These are phyloP conservation scores for Habropoda laboriosa DNA, from an alignment of 1,140 invertebrate species.

Conservation along the genomic window DNA sequence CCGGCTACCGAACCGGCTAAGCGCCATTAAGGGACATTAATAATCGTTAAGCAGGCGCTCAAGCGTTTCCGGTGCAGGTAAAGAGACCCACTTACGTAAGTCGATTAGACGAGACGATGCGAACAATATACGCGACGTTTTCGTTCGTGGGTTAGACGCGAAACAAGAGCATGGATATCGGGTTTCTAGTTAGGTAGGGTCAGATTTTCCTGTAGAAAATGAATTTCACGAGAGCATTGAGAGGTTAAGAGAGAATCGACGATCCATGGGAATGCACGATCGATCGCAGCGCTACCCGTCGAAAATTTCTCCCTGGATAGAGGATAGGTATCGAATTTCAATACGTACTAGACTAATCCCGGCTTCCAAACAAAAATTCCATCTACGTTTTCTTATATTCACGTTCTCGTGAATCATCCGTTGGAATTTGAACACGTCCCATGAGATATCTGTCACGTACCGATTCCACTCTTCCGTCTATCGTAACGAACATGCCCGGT, in stretches of 20 bases:
- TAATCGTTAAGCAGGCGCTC: slow-evolving; percentile 31
- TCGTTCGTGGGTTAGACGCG: neutral
- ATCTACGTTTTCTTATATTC: slow-evolving; percentile 26
- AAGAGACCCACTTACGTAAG: slow-evolving; percentile 38
- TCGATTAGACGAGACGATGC: slow-evolving; percentile 38
- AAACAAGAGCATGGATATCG: neutral
- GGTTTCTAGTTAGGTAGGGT: neutral
- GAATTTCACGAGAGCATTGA: neutral
- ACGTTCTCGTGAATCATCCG: slow-evolving; percentile 37
- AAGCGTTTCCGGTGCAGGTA: slow-evolving; percentile 26
- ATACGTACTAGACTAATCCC: neutral
- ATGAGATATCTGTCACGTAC: slow-evolving; percentile 38
- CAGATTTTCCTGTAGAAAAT: slow-evolving; percentile 28
- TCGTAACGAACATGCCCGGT: slow-evolving; percentile 23
- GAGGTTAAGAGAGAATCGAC: neutral
- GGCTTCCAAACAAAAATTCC: slow-evolving; percentile 9
- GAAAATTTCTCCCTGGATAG: neutral
- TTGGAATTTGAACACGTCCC: slow-evolving; percentile 38
- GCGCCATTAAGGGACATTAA: slow-evolving; percentile 43
- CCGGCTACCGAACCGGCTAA: neutral
- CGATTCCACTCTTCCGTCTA: slow-evolving; percentile 25
- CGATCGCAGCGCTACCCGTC: neutral
- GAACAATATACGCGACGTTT: slow-evolving; percentile 16
- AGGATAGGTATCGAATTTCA: slow-evolving; percentile 21
- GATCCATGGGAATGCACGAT: neutral